A percentile compares a stretch with the other conserved stretches of the same genome.
These are phyloP conservation scores for Micronycteris hirsuta DNA, from an alignment of 2,113 vertebrate species.

Conservation along the genomic window DNA sequence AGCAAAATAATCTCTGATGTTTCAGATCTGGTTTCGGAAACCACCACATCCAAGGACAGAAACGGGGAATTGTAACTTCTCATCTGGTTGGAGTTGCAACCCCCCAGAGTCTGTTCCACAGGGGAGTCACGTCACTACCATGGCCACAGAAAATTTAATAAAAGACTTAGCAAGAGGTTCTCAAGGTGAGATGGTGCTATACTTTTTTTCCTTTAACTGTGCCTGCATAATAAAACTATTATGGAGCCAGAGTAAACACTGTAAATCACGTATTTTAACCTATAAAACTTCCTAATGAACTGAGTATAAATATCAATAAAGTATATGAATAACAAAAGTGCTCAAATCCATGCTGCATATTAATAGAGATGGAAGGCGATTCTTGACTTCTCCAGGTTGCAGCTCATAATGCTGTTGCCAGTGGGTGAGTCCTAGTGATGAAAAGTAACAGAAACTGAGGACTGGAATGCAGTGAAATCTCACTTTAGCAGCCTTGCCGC, in stretches of 20 bases:
- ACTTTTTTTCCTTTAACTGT: conserved; percentile 51
- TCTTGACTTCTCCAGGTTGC: conserved; percentile 19
- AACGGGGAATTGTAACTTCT: neutral
- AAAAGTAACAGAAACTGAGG: neutral
- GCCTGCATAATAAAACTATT: conserved; percentile 57
- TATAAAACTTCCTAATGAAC: conserved; percentile 61
- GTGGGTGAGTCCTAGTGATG: neutral
- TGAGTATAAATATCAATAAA: conserved; percentile 46
- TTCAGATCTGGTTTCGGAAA: conserved; percentile 35
- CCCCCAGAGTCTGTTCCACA: neutral
- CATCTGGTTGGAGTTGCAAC: neutral
- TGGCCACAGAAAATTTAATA: conserved; percentile 52
- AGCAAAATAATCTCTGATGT: conserved; percentile 66
- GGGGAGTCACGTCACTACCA: neutral
- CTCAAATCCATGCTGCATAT: neutral
- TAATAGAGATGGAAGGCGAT: conserved; percentile 19
- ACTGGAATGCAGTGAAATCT: neutral
- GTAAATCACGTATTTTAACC: conserved; percentile 38
- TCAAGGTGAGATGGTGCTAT: conserved; percentile 58
- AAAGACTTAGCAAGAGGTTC: conserved; percentile 20
- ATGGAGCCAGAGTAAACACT: conserved; percentile 50
- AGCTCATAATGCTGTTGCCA: neutral
- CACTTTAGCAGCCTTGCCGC: neutral
- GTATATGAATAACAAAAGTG: conserved; percentile 54
- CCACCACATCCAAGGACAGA: neutral